Evolutionary conservation across 2,113 vertebrate species (phyloP).

Genomic region (Chloroceryle aenea): DNA sequence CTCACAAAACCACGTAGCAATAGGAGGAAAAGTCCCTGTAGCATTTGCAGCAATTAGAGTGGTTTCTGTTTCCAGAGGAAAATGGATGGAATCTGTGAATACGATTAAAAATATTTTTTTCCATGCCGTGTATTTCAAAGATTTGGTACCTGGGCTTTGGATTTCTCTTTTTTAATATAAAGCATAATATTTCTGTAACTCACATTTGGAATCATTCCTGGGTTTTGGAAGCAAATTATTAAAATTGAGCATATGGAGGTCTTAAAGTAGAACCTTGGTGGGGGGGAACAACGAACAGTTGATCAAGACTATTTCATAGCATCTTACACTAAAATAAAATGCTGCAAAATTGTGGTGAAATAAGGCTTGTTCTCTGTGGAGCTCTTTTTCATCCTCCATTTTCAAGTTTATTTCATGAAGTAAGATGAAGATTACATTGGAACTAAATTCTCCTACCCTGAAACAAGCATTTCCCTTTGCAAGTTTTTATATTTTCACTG

Average conservation of each 20-base stretch:
- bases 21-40: constrained; percentile 54
- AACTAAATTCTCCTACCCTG: neutral
- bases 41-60: constrained; percentile 24
- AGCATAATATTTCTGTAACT: constrained; percentile 76
- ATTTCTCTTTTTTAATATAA: constrained; percentile 69
- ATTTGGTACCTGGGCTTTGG: constrained; percentile 64
- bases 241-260: constrained; percentile 81
- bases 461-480: neutral
- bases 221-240: constrained; percentile 78
- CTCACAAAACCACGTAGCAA: neutral
- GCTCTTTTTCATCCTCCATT: neutral
- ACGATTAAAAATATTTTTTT: constrained; percentile 44
- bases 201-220: constrained; percentile 78
- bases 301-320: constrained; percentile 69
- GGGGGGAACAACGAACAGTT: constrained; percentile 1
- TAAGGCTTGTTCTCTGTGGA: neutral
- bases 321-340: constrained; percentile 72
- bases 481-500: neutral
- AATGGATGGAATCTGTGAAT: constrained; percentile 37
- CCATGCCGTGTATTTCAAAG: constrained; percentile 20
- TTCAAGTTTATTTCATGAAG: neutral
- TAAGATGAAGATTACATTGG: neutral
- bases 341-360: constrained; percentile 39
- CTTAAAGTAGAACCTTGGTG: constrained; percentile 81
- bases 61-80: constrained; percentile 67